Evolutionary conservation across 2,113 vertebrate genomes (phyloP), one percentile per base, ranked within the genome.

Genomic region (Leuciscus idus): DNA sequence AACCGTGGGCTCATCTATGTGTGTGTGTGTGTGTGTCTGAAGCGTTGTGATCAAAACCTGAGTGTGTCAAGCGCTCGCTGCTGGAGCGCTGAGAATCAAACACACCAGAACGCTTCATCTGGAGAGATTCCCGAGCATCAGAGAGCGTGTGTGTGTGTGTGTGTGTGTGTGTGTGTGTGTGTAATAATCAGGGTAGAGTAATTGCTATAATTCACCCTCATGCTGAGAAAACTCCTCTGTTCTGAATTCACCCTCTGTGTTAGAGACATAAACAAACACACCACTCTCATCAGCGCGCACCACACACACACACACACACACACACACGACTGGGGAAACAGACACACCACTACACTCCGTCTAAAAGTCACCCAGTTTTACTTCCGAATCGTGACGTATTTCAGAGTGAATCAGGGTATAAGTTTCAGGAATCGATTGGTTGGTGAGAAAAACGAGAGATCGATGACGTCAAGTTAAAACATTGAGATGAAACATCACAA

Each of bases 181-280:
- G 77, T 80, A 72, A 59, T 68, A 76, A 80, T 70, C 73, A 82
- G 59, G 2, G 59, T 70, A 74, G 80, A 83, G 85, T 90, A 90
- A 90, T 90, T 90, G 89, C 89, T 90, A 85, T 90, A 87, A 86
- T 90, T 90, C 86, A 84, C 80, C 82, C 89, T 82, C 89, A 79
- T 75, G 85, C 74, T 9, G 89, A 86, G 83, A 84, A 84, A 79
- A 66, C 75, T 83, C 77, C 84, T 85, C 84, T 81, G 83, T 84
- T 66, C 72, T 72, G 11, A 6, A 85, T 85, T 85, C 73, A 66
- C 59, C 66, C 85, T 89, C 84, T 68, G 85, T 66, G 68, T 75
- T 81, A 33, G 26, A 87, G 59, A 84, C 66, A 82, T 79, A 84
- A 86, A 89, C 86, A 88, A 87, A 89, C 86, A 89, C 88, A 87